These are phyloP conservation scores for Suncus etruscus DNA, from an alignment of 2,113 vertebrate species.

Conservation along the genomic window DNA sequence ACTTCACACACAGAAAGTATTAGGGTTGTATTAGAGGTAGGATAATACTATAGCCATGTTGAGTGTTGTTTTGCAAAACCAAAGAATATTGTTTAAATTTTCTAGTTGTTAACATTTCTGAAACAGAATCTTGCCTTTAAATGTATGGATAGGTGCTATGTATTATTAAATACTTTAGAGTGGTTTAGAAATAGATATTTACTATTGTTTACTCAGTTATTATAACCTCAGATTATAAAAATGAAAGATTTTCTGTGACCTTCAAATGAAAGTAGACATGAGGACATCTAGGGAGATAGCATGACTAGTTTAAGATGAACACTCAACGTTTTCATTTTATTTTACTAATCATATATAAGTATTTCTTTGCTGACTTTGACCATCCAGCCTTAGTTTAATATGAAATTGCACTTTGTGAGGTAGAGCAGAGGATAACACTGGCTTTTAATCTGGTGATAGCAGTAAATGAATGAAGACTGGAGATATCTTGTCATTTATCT, in stretches of 20 bases:
- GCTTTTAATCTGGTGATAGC: slow-evolving; percentile 12
- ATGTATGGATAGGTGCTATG: background rate
- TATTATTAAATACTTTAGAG: slow-evolving; percentile 27
- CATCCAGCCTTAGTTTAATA: slow-evolving; percentile 18
- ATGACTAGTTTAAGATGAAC: slow-evolving; percentile 20
- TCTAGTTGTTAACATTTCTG: slow-evolving; percentile 5
- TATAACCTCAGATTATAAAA: slow-evolving; percentile 23
- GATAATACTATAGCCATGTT: no score
- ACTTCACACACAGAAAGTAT: background rate
- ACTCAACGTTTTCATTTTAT: background rate
- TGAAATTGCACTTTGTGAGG: slow-evolving; percentile 23
- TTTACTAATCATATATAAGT: background rate
- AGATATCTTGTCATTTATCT: slow-evolving; percentile 48
- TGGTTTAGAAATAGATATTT: slow-evolving; percentile 42
- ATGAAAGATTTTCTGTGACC: background rate
- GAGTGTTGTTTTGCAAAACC: background rate
- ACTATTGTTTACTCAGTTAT: background rate
- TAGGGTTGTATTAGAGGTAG: background rate
- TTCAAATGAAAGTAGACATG: slow-evolving; percentile 6
- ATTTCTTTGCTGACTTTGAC: background rate
- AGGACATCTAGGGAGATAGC: background rate
- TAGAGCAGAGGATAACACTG: background rate
- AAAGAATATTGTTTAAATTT: background rate
- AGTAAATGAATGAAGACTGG: background rate
- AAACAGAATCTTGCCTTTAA: background rate